Evolutionary conservation across 2,797 vertebrate species (phyloP), one percentile per base, ranked within the genome.

Genomic region (Squalus acanthias): DNA sequence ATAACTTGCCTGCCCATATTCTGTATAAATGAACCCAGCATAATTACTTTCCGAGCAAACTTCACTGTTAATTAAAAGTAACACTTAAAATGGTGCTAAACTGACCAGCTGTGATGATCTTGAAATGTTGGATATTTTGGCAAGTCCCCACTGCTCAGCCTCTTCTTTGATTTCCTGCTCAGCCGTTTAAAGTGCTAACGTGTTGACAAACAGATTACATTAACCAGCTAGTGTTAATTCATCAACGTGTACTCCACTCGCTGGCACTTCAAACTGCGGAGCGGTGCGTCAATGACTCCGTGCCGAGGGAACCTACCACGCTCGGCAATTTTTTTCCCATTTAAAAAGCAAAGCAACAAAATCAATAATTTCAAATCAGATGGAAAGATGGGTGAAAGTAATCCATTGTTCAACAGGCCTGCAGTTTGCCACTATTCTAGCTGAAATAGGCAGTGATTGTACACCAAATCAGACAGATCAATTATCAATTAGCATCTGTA

Each of bases 61-160:
- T 89, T 89, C 29, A 60, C 53, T 89, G 87, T 89, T 60, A 89
- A 89, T 89, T 89, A 89, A 89, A 89, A 89, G 87, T 89, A 60
- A 89, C 87, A 89, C 87, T 60, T 60, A 89, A 33, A 89, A 33
- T 89, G 87, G 57, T 60, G 87, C 57, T 60, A 60, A 89, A 89
- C 53, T 89, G 87, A 89, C 57, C 57, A 89, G 53, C 87, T 60
- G 87, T 33, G 87, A 89, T 89, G 87, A 89, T 89, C 33, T 89
- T 89, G 57, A 60, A 89, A 60, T 60, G 29, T 60, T 60, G 87
- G 53, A 12, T 10, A 20, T 89, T 89, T 33, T 89, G 87, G 87
- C 87, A 89, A 53, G 29, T 89, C 60, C 26, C 53, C 9, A 53
- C 26, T 53, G 3, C 87, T 89, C 13, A 57, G 57, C 87, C 72